A percentile compares a stretch with the other conserved stretches of the same genome.
These are phyloP conservation scores for Apodemus speciosus DNA, from an alignment of 2,113 vertebrate genomes.

Conservation along the genomic window DNA sequence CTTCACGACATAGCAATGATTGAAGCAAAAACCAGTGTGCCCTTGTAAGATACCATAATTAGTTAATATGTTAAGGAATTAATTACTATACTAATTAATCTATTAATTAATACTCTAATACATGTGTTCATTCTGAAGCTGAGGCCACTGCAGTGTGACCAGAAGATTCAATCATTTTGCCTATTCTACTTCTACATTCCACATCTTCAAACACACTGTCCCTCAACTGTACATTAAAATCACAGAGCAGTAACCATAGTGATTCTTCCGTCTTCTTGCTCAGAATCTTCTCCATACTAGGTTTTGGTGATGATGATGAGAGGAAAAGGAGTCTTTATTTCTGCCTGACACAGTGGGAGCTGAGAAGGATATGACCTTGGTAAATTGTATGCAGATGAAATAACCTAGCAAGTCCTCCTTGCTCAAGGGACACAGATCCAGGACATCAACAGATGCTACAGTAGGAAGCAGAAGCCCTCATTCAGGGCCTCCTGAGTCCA, in stretches of 20 bases:
- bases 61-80: background rate
- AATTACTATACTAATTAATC: background rate
- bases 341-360: background rate
- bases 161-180: background rate
- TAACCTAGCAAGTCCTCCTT: background rate
- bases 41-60: background rate
- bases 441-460: accelerated
- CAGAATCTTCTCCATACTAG: background rate
- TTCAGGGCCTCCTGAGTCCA: background rate
- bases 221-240: accelerated
- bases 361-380: background rate
- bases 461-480: background rate
- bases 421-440: background rate
- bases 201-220: accelerated
- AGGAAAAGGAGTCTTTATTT: background rate
- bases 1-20: background rate
- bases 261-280: background rate
- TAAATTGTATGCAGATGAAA: background rate
- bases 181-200: background rate
- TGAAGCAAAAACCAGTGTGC: background rate
- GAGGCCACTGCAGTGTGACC: accelerated
- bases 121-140: background rate
- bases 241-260: background rate
- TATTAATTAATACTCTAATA: background rate
- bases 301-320: background rate